phyloP scores from a whole-genome alignment of 2,113 vertebrate species.

The Martes martes region DNA sequence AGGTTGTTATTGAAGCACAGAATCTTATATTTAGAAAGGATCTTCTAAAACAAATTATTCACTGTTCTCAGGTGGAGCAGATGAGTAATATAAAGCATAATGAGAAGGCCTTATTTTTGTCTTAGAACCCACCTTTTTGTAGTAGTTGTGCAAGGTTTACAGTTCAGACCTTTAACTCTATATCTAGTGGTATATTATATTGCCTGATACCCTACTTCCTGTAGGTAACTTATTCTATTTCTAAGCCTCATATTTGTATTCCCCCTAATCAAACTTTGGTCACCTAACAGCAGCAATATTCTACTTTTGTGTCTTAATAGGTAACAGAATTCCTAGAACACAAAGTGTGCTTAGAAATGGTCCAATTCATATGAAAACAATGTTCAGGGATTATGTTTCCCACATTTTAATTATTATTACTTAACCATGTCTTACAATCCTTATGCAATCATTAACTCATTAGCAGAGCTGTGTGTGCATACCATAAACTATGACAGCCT shows the following conservation, averaged over 20 bases:
- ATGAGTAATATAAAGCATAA: neutral
- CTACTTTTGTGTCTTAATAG: neutral
- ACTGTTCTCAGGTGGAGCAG: neutral
- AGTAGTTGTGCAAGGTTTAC: neutral
- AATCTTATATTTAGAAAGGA: neutral
- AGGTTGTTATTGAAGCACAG: neutral
- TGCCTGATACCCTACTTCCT: neutral
- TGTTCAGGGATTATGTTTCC: too few species aligned
- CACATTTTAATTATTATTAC: neutral
- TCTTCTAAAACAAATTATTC: neutral
- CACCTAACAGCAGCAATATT: neutral
- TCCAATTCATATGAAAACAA: neutral
- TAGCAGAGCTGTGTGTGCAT: neutral
- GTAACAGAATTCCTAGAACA: neutral
- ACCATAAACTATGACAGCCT: neutral
- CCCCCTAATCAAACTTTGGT: neutral
- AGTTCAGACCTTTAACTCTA: neutral
- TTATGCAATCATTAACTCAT: neutral
- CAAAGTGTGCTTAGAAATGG: neutral
- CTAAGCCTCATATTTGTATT: neutral
- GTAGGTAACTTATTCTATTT: neutral
- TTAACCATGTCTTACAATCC: neutral
- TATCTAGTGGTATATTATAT: neutral
- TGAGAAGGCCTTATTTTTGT: neutral
- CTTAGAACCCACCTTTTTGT: neutral